Percentiles rank a stretch among this genome's conserved stretches.
phyloP scores from a whole-genome alignment of 2,113 vertebrate species.

The Bubalus kerabau region DNA sequence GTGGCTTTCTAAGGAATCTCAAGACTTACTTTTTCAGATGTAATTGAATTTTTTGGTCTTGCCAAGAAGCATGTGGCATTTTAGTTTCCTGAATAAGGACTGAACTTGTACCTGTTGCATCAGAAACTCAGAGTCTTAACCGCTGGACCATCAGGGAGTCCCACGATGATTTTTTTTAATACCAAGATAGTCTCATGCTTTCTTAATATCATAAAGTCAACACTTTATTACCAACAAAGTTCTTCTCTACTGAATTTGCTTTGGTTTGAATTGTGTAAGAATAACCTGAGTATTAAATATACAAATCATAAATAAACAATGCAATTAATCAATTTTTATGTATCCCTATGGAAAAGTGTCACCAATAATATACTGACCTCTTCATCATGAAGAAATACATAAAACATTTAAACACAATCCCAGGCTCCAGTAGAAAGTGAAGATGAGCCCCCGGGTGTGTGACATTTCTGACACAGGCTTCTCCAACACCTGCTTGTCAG shows the following conservation, averaged over 20 bases:
- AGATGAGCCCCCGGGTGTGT: conserved; percentile 46
- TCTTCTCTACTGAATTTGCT: not conserved
- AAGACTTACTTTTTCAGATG: not conserved
- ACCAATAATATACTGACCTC: not conserved
- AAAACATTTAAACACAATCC: conserved; percentile 36
- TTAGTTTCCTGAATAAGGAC: not conserved
- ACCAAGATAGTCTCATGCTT: not conserved
- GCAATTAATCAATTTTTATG: not conserved
- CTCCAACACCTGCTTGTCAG: conserved; percentile 71
- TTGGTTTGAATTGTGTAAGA: not conserved
- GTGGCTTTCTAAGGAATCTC: not conserved
- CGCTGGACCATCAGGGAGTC: not conserved
- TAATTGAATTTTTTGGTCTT: not conserved
- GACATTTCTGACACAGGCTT: conserved; percentile 74
- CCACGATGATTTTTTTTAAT: not conserved
- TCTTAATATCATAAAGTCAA: not conserved
- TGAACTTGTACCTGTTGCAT: not conserved
- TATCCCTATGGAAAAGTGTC: not conserved
- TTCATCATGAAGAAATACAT: not conserved
- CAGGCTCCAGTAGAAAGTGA: not conserved
- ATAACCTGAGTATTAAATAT: not conserved
- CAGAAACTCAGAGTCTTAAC: not conserved
- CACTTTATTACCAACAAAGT: not conserved
- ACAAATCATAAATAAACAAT: not conserved
- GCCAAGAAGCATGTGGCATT: not conserved